Evolutionary conservation across 2,113 vertebrate species (phyloP), one percentile per base, ranked within the genome.

Genomic region (Scomber colias): DNA sequence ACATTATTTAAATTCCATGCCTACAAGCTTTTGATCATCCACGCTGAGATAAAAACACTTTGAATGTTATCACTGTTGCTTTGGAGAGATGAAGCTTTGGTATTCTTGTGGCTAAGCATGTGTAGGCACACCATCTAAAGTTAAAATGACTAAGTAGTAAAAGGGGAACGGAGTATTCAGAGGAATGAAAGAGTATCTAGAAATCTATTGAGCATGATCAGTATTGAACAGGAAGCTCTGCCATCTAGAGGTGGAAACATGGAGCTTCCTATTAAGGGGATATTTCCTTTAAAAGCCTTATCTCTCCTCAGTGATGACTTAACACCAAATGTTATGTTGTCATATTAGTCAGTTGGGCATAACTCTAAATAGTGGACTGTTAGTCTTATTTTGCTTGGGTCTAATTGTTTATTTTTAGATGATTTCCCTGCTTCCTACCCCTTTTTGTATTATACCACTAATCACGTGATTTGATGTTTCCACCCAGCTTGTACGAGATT

Each of bases 401-500:
- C 31, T 69, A 30, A 56, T 44, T 53, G 8, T 49, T 66, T 69
- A 63, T 46, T 66, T 71, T 66, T 65, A 61, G 31, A 59, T 65
- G 13, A 53, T 2, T 49, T 57, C 16, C n/a, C 31, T 50, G 40
- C 35, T 55, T 46, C 12, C 2, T 14, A 3, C 12, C 16, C 48
- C 3, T 49, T 40, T 48, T 50, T 31, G 12, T 15, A 15, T n/a
- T 44, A 14, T 21, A 50, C 5, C 24, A 9, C 12, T 24, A 56
- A 5, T 5, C 21, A 59, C 2, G 21, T 19, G 3, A 17, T 6
- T 19, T 44, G n/a, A 13, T 44, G 10, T 19, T 64, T 53, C 27
- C 30, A 21, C 4, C 11, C 14, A 99, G 98, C 89, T 94, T 99
- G 69, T 99, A 95, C 90, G 97, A 99, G 95, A 95, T 99, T 84